Evolutionary conservation across 1,140 invertebrate genomes (phyloP).

Genomic region (Euura lappo): DNA sequence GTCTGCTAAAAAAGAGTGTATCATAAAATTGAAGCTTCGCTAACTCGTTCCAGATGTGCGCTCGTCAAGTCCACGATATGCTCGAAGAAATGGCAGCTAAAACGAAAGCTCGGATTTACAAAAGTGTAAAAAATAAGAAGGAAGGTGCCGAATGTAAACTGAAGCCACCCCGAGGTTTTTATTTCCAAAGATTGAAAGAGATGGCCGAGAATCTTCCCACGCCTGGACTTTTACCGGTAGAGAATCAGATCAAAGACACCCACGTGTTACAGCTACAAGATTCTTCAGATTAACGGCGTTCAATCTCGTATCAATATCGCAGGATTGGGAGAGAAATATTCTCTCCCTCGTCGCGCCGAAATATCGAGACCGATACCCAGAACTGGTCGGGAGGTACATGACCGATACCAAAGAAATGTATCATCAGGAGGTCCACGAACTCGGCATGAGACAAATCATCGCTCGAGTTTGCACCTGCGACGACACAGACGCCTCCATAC

Average conservation of each 20-base stretch:
- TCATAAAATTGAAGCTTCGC: constrained; percentile 1
- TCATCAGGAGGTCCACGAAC: constrained; percentile 55
- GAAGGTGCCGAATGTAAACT: background rate
- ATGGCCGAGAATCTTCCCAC: constrained; percentile 34
- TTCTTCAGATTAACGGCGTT: background rate
- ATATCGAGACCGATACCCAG: constrained; percentile 50
- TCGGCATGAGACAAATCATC: constrained; percentile 60
- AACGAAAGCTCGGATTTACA: constrained; percentile 23
- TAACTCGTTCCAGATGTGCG: background rate
- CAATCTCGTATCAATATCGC: constrained; percentile 7
- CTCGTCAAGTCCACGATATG: constrained; percentile 23
- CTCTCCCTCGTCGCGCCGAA: constrained; percentile 52
- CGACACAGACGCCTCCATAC: constrained; percentile 26
- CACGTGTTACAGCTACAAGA: background rate
- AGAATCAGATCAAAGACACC: background rate
- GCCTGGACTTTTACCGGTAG: constrained; percentile 36
- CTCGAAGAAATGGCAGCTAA: constrained; percentile 23
- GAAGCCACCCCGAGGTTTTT: constrained; percentile 11
- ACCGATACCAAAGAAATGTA: constrained; percentile 60
- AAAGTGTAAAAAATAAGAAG: constrained; percentile 12
- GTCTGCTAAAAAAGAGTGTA: background rate
- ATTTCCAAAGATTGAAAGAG: constrained; percentile 37
- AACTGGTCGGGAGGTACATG: constrained; percentile 54
- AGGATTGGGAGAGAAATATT: constrained; percentile 62
- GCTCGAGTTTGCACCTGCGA: constrained; percentile 44